Evolutionary conservation across 2,113 vertebrate genomes (phyloP).

Genomic region (Protomyctophum bolini): DNA sequence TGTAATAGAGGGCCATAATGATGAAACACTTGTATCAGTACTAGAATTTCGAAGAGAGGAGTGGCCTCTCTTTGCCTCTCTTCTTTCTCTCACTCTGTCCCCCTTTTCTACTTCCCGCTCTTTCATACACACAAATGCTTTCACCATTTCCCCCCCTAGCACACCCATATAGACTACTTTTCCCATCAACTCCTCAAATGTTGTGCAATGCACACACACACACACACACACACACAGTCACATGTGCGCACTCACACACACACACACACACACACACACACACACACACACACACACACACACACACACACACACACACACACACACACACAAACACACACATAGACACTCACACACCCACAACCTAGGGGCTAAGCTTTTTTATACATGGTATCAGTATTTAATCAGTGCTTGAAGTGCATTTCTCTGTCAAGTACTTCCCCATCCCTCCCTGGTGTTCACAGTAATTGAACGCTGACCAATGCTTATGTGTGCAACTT

Average conservation of each 20-base stretch:
- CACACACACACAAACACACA: conserved; percentile 14
- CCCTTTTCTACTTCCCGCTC: background rate
- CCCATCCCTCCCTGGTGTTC: conserved; percentile 76
- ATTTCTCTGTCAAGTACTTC: conserved; percentile 80
- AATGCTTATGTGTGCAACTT: conserved; percentile 80
- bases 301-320: background rate
- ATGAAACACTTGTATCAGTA: conserved; percentile 79
- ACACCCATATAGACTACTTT: too few relatives aligned
- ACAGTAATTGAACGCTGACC: conserved; percentile 79
- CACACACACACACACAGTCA: background rate
- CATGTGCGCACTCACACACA: background rate
- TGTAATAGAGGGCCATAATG: conserved; percentile 79
- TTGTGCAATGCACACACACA: background rate
- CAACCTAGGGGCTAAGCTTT: conserved; percentile 73
- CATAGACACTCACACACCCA: conserved; percentile 44
- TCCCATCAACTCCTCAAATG: too few relatives aligned
- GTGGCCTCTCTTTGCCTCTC: conserved; percentile 27
- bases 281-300: background rate
- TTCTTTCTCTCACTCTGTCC: conserved; percentile 19
- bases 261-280: conserved; percentile 7
- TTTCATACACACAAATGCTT: too few relatives aligned
- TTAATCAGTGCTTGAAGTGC: conserved; percentile 82
- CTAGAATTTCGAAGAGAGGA: conserved; percentile 68
- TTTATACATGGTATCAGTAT: conserved; percentile 77
- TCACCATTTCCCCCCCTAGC: too few relatives aligned